Conservation (phyloP, 2,797 vertebrate genomes). For the Martes flavigula region DNA sequence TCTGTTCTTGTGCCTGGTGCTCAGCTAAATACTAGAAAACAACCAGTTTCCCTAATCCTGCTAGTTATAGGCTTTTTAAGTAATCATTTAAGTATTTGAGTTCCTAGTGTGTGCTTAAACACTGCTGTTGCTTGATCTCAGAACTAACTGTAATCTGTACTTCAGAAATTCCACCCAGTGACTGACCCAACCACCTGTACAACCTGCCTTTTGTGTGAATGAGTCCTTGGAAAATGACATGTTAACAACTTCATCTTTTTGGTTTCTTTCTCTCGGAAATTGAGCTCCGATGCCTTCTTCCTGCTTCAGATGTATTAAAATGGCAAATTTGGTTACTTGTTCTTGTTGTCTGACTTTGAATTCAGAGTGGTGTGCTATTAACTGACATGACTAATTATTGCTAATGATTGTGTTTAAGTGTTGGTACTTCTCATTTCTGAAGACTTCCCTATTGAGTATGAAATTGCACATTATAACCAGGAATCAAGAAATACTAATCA, state of each 20-base stretch:
- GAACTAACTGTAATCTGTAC: background rate
- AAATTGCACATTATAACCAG: background rate
- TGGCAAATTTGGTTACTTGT: background rate
- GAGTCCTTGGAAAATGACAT: background rate
- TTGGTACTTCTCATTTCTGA: slow-evolving; percentile 18
- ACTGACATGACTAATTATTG: background rate
- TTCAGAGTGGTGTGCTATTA: background rate
- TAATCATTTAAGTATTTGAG: background rate
- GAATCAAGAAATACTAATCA: background rate
- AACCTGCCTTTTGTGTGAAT: background rate
- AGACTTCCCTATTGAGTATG: background rate
- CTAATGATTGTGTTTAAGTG: background rate
- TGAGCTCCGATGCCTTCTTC: background rate
- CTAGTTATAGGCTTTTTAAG: background rate
- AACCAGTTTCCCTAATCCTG: background rate
- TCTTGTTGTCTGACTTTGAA: slow-evolving; percentile 18
- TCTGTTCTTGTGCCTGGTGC: background rate
- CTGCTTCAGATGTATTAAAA: background rate
- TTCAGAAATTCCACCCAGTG: background rate
- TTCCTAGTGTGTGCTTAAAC: background rate
- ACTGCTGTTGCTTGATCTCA: background rate
- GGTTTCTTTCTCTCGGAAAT: background rate
- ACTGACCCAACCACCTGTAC: background rate
- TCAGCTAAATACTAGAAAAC: background rate
- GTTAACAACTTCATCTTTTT: background rate